Evolutionary conservation across 2,113 vertebrate species (phyloP), one percentile per base, ranked within the genome.

Genomic region (Apistogramma diplotaenia): DNA sequence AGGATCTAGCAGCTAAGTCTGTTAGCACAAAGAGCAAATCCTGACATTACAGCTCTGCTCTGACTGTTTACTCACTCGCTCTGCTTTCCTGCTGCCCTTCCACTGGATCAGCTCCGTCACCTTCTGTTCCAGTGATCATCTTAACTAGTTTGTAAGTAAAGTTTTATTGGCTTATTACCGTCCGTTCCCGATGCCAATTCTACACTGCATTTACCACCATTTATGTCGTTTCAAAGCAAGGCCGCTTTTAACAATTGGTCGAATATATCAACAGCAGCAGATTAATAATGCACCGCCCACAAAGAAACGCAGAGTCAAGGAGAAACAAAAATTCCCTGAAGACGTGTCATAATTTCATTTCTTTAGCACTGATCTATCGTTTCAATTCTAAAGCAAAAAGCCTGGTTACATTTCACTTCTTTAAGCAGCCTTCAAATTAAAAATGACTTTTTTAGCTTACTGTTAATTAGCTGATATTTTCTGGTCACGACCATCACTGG

Each of bases 241-340:
- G 2, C 4, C n/a, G 16, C 33, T 33, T 12, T 65, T 83, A 84
- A 58, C 62, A 71, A 4, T 82, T 51, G 74, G 29, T 16, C 59
- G 25, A 75, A 59, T n/a, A 65, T 19, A 72, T 2, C 13, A 0
- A 49, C 27, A 73, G 81, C 21, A 33, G 21, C 57, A 74, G 29
- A 82, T 92, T 6, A 93, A 91, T 93, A 91, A 92, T 91, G 72
- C 54, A 91, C 43, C 8, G 35, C 35, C 67, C 49, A 78, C 46
- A 18, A n/a, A 18, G 37, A 40, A 40, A 40, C 13, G 12, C 57
- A 11, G 5, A 8, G 21, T 16, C 43, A 13, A 16, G 1, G 3
- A 46, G 2, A 4, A 7, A 35, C 8, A 0, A 62, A 37, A 37
- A 27, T 13, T 40, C 11, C 3, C 13, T 8, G 8, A 9, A 9